Conservation (phyloP, 2,113 vertebrate genomes). For the Sula dactylatra region DNA sequence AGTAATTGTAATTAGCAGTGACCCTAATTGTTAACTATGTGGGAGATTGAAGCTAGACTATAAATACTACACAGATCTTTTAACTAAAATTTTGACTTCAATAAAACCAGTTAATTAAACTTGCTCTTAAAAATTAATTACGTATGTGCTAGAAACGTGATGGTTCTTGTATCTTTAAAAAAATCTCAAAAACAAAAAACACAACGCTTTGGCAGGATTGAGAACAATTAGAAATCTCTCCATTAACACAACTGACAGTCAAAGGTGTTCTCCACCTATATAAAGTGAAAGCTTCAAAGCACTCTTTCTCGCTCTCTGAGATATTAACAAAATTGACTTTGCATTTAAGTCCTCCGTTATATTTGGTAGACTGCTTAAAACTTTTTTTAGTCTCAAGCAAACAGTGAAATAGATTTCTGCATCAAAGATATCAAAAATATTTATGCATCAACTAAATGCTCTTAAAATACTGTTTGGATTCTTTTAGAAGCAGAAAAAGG, state of each 20-base stretch:
- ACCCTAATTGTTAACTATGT: constrained; percentile 33
- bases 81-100: constrained; percentile 34
- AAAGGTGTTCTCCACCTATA: constrained; percentile 69
- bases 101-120: constrained; percentile 60
- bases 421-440: neutral
- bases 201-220: constrained; percentile 57
- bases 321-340: constrained; percentile 26
- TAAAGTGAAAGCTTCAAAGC: constrained; percentile 62
- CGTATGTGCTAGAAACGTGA: constrained; percentile 57
- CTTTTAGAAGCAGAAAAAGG: neutral
- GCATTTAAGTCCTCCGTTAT: neutral
- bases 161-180: constrained; percentile 66
- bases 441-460: neutral
- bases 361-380: constrained; percentile 14
- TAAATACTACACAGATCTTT: constrained; percentile 20
- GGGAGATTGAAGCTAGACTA: neutral
- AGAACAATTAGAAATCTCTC: constrained; percentile 60
- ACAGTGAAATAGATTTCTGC: neutral
- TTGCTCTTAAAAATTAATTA: constrained; percentile 54
- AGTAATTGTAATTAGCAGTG: constrained; percentile 8
- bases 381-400: neutral
- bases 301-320: neutral
- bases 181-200: constrained; percentile 50
- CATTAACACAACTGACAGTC: constrained; percentile 67
- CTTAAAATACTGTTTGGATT: neutral